A percentile compares a stretch with the other conserved stretches of the same genome.
Evolutionary conservation across 2,888 invertebrate genomes (phyloP).

Genomic region (Agrochola macilenta): DNA sequence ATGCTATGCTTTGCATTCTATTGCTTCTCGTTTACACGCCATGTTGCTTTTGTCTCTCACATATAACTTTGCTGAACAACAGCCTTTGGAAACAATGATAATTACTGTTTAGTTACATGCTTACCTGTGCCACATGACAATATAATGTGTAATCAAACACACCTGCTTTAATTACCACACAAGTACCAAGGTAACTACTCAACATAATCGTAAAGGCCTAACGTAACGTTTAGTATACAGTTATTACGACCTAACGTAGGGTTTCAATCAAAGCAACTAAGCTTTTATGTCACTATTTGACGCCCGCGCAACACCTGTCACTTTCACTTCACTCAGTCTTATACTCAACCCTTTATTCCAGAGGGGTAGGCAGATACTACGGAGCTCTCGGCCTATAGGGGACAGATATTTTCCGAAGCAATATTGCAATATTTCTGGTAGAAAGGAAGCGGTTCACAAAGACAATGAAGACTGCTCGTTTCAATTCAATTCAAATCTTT

Average conservation of each 20-base stretch:
- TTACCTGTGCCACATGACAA: neutral
- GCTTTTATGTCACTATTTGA: conserved; percentile 48
- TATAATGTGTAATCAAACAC: conserved; percentile 8
- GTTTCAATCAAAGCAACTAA: conserved; percentile 45
- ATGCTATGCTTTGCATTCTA: neutral
- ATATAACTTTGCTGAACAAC: neutral
- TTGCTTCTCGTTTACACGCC: neutral
- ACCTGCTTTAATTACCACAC: conserved; percentile 10
- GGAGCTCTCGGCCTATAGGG: neutral
- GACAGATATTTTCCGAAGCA: neutral
- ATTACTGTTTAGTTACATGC: neutral
- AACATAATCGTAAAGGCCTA: neutral
- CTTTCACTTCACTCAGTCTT: too few relatives aligned
- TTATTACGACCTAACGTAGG: conserved; percentile 41
- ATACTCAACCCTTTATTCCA: neutral
- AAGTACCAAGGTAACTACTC: neutral
- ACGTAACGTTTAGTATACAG: neutral
- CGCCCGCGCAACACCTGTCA: conserved; percentile 1
- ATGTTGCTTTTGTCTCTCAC: neutral
- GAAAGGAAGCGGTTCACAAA: neutral
- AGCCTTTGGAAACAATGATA: neutral
- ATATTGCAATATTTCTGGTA: neutral
- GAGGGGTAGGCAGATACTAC: neutral
- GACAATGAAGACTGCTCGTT: neutral
- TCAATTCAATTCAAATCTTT: too few relatives aligned